Conservation (phyloP, 2,888 invertebrate genomes). For the Cephus rjabovi region DNA sequence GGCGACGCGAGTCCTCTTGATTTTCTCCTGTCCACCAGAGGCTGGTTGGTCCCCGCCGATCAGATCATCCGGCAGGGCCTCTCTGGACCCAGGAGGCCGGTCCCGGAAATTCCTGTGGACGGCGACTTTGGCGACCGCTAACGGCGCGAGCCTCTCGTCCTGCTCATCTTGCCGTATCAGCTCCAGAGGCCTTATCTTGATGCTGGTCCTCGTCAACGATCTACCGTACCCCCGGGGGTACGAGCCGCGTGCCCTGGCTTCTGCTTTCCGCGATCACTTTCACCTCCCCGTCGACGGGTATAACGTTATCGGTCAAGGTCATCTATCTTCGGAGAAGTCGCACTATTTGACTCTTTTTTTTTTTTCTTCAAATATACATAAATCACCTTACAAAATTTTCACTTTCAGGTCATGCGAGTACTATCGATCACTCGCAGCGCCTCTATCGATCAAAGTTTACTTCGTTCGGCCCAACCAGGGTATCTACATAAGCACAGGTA, state of each 20-base stretch:
- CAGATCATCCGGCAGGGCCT: slow-evolving; percentile 50
- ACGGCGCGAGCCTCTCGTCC: slow-evolving; percentile 55
- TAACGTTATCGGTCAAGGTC: slow-evolving; percentile 11
- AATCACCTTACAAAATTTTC: not conserved
- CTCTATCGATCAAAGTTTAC: not conserved
- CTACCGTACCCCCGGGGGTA: slow-evolving; percentile 56
- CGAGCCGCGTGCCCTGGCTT: slow-evolving; percentile 26
- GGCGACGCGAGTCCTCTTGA: not conserved
- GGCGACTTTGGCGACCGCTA: slow-evolving; percentile 52
- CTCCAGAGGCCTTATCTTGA: slow-evolving; percentile 58
- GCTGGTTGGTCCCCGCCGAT: slow-evolving; percentile 23
- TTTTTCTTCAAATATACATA: not conserved
- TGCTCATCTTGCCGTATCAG: slow-evolving; percentile 52
- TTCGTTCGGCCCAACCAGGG: not conserved
- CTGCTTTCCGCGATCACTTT: not conserved
- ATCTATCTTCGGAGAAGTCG: slow-evolving; percentile 13
- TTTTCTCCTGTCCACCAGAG: not conserved
- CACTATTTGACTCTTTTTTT: not conserved
- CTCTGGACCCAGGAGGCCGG: slow-evolving; percentile 48
- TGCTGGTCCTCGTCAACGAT: slow-evolving; percentile 47
- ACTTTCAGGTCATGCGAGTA: not conserved
- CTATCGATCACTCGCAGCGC: not conserved
- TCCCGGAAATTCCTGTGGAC: slow-evolving; percentile 42
- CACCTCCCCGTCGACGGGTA: not conserved
- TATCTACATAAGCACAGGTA: not conserved